Conservation (phyloP, 1,140 invertebrate species). For the Drosophila kanapiae region DNA sequence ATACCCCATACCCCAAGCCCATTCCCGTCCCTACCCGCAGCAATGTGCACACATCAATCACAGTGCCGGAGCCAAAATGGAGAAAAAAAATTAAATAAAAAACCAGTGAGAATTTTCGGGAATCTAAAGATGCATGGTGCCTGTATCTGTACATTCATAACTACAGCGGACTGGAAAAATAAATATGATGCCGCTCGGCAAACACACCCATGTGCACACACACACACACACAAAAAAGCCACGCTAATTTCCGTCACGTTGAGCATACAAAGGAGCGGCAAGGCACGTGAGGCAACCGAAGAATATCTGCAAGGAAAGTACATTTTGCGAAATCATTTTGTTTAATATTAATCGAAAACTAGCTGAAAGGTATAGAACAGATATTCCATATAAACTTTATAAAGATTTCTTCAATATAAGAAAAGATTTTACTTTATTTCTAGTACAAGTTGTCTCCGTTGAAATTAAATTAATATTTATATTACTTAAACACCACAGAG, state of each 20-base stretch:
- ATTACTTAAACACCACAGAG: no score
- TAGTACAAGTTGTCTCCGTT: no score
- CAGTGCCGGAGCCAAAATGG: slow-evolving; percentile 20
- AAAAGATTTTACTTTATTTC: no score
- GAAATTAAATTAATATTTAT: no score
- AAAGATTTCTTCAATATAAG: no score
- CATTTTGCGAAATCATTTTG: background rate
- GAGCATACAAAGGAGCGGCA: slow-evolving; percentile 76
- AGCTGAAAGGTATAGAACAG: no score
- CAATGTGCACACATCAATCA: slow-evolving; percentile 77
- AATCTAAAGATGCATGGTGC: slow-evolving; percentile 68
- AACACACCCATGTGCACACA: slow-evolving; percentile 37
- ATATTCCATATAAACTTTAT: no score
- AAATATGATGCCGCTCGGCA: slow-evolving; percentile 65
- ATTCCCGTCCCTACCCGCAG: background rate
- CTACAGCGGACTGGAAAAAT: slow-evolving; percentile 75
- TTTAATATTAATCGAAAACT: no score
- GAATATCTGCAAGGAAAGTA: slow-evolving; percentile 29
- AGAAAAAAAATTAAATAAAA: slow-evolving; percentile 49
- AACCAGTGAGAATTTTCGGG: slow-evolving; percentile 51
- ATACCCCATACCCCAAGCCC: background rate
- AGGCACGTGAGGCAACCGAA: slow-evolving; percentile 59
- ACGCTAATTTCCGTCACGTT: slow-evolving; percentile 84
- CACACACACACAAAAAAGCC: slow-evolving; percentile 41
- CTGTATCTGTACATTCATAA: slow-evolving; percentile 73